phyloP scores from a whole-genome alignment of 2,113 vertebrate species.

The Pholis gunnellus region DNA sequence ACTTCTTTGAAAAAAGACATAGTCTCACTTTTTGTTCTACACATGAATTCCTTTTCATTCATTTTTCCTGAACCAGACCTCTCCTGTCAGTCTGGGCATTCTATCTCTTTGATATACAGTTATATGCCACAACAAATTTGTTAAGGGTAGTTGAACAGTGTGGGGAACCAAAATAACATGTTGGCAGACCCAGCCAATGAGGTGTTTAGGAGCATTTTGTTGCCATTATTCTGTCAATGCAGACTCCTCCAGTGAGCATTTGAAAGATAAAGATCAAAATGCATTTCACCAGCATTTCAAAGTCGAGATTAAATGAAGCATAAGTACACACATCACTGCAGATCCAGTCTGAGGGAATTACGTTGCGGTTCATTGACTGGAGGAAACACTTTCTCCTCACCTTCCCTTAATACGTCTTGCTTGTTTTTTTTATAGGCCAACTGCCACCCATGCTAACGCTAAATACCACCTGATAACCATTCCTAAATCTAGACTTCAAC shows the following conservation, averaged over 20 bases:
- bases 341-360: slow-evolving; percentile 53
- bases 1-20: not conserved
- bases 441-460: slow-evolving; percentile 46
- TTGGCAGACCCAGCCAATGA: slow-evolving; percentile 4
- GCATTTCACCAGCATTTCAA: slow-evolving; percentile 54
- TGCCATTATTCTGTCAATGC: slow-evolving; percentile 23
- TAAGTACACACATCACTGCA: slow-evolving; percentile 45
- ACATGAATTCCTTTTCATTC: not conserved
- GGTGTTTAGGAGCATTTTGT: slow-evolving; percentile 15
- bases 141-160: slow-evolving; percentile 5
- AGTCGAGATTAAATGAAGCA: slow-evolving; percentile 57
- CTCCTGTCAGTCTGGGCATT: not conserved
- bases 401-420: slow-evolving; percentile 44
- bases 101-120: slow-evolving; percentile 20
- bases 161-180: slow-evolving; percentile 10
- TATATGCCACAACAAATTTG: slow-evolving; percentile 22
- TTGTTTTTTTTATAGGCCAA: slow-evolving; percentile 20
- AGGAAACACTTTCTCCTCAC: slow-evolving; percentile 46
- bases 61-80: not conserved
- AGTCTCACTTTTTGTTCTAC: not conserved
- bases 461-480: slow-evolving; percentile 65
- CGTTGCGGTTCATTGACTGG: slow-evolving; percentile 41
- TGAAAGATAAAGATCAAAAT: slow-evolving; percentile 29
- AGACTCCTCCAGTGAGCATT: slow-evolving; percentile 22
- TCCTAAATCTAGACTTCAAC: slow-evolving; percentile 50